Evolutionary conservation across 2,888 invertebrate species (phyloP).

Genomic region (Magallana nippona): DNA sequence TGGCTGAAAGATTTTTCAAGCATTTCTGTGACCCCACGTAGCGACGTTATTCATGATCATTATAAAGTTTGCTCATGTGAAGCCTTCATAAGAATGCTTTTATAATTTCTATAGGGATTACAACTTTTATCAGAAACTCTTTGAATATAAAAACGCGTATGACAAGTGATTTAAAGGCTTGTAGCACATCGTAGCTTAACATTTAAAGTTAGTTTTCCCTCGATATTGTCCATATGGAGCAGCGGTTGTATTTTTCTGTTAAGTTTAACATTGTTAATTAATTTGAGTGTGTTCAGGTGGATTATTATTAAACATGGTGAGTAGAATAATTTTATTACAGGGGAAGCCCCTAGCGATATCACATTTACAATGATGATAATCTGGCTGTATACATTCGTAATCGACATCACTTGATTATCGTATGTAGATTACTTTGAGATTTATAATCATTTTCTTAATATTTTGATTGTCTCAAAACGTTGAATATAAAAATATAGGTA

Average conservation of each 20-base stretch:
- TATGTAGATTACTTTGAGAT: no score
- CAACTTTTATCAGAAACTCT: not conserved
- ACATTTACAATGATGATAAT: no score
- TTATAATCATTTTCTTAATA: no score
- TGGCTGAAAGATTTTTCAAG: conserved; percentile 6
- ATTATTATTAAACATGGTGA: not conserved
- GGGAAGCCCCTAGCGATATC: no score
- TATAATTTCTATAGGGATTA: conserved; percentile 13
- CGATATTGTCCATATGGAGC: not conserved
- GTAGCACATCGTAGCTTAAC: not conserved
- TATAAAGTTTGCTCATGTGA: conserved; percentile 24
- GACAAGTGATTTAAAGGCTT: conserved; percentile 1
- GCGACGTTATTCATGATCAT: conserved; percentile 26
- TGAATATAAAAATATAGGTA: no score
- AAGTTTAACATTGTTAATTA: not conserved
- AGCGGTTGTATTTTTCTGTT: not conserved
- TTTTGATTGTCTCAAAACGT: no score
- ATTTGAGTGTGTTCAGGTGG: not conserved
- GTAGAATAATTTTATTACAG: not conserved
- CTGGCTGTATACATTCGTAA: no score
- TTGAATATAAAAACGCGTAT: conserved; percentile 7
- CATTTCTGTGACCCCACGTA: conserved; percentile 22
- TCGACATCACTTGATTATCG: no score
- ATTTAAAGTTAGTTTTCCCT: conserved; percentile 7
- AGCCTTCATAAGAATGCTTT: not conserved